Base-by-base conservation (phyloP, 2,797 vertebrate genomes). In the Hephaestus fuliginosus region DNA sequence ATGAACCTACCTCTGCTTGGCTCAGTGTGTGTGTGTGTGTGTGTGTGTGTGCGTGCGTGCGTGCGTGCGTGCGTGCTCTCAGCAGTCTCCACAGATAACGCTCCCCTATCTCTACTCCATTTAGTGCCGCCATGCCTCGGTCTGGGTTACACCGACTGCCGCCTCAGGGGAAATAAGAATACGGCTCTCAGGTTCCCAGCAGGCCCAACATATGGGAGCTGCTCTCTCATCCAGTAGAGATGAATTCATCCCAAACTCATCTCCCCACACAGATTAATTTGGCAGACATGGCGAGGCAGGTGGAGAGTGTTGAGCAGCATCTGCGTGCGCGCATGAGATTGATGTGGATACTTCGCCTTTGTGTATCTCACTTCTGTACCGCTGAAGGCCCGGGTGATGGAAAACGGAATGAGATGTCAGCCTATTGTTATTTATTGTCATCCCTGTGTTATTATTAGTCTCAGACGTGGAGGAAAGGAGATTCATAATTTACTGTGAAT, bases 81-180 rank as follows among this genome's bases (percentile, higher is more conserved):
- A 36, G 73, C 70, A 69, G 82, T 74, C 81, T 80, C 77, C 76
- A 64, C 74, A 82, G 89, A 91, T 90, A 91, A 86, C 81, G 20
- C 84, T 83, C 75, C 70, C 69, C 80, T 87, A 88, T 92, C 89
- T 90, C 87, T 46, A 33, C 89, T 91, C 83, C 85, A 89, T 89
- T 93, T 89, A 88, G 85, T 73, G 80, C 85, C 64, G 75, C 83
- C 80, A 71, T 86, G 88, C 76, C 76, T 89, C 46, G 36, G 83
- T 85, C 89, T 87, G 84, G 88, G 84, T 87, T 89, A 56, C 87
- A 81, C 20, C 48, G 80, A 80, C 84, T 64, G 70, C 69, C 65
- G 60, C 89, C 92, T 84, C 90, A 0, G 86, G 92, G 93, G 93
- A 93, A 93, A 93, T 93, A 90, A 93, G 88, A 81, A 86, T 91